A percentile compares a stretch with the other conserved stretches of the same genome.
Conservation (phyloP, 1,140 invertebrate species). For the Drosophila quadrilineata region DNA sequence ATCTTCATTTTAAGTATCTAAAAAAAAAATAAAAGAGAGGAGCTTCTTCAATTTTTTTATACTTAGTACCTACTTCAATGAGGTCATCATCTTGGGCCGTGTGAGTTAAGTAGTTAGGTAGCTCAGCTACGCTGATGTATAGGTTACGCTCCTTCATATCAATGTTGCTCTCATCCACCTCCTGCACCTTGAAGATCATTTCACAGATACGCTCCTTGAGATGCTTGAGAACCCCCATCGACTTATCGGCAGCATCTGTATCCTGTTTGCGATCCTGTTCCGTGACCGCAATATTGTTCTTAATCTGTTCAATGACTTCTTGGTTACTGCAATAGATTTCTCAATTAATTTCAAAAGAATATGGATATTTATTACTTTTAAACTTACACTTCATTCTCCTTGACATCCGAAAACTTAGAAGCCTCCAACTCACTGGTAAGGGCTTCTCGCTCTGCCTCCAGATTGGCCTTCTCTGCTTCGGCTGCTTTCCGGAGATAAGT, state of each 20-base stretch:
- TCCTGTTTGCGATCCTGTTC: conserved; percentile 81
- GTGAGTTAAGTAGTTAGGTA: conserved; percentile 66
- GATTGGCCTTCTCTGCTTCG: conserved; percentile 87
- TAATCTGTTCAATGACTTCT: conserved; percentile 85
- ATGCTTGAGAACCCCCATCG: conserved; percentile 82
- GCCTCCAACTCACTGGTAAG: conserved; percentile 87
- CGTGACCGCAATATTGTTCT: conserved; percentile 83
- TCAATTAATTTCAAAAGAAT: background rate
- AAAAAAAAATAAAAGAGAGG: background rate
- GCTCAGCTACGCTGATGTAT: conserved; percentile 55
- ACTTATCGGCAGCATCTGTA: conserved; percentile 80
- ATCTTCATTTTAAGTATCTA: conserved; percentile 74
- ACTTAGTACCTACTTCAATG: conserved; percentile 57
- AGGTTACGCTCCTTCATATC: conserved; percentile 55
- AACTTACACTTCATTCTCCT: conserved; percentile 89
- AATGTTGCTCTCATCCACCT: conserved; percentile 76
- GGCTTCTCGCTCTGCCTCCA: conserved; percentile 86
- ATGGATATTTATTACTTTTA: background rate
- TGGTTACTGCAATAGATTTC: conserved; percentile 83
- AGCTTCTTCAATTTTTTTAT: too few relatives aligned
- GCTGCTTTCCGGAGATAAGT: conserved; percentile 86
- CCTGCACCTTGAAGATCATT: conserved; percentile 80
- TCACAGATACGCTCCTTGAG: conserved; percentile 82
- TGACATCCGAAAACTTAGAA: conserved; percentile 89
- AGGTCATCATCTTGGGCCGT: conserved; percentile 68